These are phyloP conservation scores for Rhopalosiphum padi DNA, from an alignment of 1,140 invertebrate species.

Conservation along the genomic window DNA sequence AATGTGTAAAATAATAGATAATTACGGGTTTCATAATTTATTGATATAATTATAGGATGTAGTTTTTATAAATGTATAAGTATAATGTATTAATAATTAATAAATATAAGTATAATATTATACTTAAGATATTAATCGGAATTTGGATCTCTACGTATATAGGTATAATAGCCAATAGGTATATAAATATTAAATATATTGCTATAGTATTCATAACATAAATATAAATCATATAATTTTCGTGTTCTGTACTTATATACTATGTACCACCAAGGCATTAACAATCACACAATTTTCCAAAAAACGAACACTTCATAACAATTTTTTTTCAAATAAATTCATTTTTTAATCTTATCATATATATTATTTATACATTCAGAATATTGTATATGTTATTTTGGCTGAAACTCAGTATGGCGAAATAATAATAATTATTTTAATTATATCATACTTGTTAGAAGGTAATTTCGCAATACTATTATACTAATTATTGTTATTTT, in stretches of 20 bases:
- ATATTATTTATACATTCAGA: neutral
- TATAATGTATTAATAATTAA: neutral
- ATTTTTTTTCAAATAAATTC: neutral
- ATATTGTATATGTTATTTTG: neutral
- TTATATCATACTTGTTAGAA: neutral
- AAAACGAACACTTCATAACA: no score
- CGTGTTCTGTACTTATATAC: no score
- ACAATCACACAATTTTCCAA: neutral
- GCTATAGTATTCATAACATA: no score
- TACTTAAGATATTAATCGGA: neutral
- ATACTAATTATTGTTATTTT: neutral
- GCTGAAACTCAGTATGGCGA: neutral
- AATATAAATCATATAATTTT: no score
- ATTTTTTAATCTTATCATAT: neutral
- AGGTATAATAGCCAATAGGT: neutral
- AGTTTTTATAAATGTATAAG: neutral
- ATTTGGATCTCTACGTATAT: neutral
- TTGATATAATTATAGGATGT: slow-evolving; percentile 12
- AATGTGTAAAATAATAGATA: slow-evolving; percentile 43
- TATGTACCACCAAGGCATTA: neutral
- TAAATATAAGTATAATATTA: neutral
- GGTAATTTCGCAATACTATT: neutral
- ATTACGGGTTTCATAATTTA: slow-evolving; percentile 5
- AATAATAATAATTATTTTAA: neutral
- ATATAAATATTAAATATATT: neutral